Evolutionary conservation across 2,797 vertebrate species (phyloP), one percentile per base, ranked within the genome.

Genomic region (Amniataba percoides): DNA sequence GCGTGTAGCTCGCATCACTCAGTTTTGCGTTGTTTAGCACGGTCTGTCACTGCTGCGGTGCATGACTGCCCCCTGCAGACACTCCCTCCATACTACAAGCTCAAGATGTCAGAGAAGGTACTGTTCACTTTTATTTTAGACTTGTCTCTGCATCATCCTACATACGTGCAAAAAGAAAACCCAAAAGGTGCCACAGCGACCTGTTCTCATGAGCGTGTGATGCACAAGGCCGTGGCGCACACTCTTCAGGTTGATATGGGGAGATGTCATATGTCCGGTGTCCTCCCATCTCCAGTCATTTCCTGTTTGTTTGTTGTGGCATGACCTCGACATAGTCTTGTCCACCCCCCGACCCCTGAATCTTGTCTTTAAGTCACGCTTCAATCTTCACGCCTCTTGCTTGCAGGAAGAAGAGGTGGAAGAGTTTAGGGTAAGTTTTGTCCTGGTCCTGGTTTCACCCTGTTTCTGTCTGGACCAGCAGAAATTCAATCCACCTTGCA

Each of bases 341-440:
- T 89, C 76, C 71, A 67, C 66, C 87, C 66, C 87, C 64, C 58
- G 57, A 78, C 70, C 81, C 83, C 83, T 84, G 62, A 92, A 85
- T n/a, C 74, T 86, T 92, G 88, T 97, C 88, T 95, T 92, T 95
- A 95, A 97, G 92, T 96, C 95, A 96, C 95, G 95, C 97, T 96
- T 97, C 97, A 97, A 97, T 97, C 96, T 97, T 96, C 97, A 95
- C 97, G 92, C 96, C 95, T 97, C 96, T 97, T 95, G 97, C 96
- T 98, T 98, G 91, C 96, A 99, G 98, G 97, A 99, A 99, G 97
- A 99, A 99, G 97, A 97, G 97, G 95, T 99, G 98, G 98, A 99
- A 98, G 95, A 99, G 98, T 97, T 97, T 99, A 96, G 98, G 98
- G 98, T 99, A 97, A 99, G 98, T 99, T 87, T 31, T 88, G 95